Base-by-base conservation (phyloP, 92 coral and sea anemone species). In the Meandrina meandrites region DNA sequence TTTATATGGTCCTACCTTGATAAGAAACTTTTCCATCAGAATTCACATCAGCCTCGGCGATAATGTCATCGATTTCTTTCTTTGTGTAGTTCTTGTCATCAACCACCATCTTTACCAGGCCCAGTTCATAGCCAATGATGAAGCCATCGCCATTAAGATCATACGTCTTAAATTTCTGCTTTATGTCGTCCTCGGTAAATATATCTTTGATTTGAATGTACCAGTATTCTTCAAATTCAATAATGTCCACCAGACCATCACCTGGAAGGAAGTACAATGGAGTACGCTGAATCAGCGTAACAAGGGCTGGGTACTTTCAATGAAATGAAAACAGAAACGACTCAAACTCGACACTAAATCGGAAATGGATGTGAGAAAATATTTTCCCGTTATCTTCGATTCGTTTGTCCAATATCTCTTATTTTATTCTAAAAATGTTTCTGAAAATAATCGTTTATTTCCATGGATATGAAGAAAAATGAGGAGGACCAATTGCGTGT, bases 1-100 rank as follows among this genome's bases (percentile, higher is more conserved):
- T 27, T 21, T 9, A 85, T 5, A 71, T 34, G 45, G 11, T 42
- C 58, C 32, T 82, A 94, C 94, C 97, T 78, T 87, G 92, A 70
- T 84, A 92, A 47, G 92, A 92, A 68, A 94, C 90, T 88, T 91
- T 94, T 19, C 94, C 94, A 75, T 94, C 97, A 4, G 89, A 50
- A 58, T 94, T 85, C 32, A 79, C 87, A 68, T 94, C 97, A 15
- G 93, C 97, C 17, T 66, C 79, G 4, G 70, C 66, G 78, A 92
- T 92, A 92, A 91, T 91, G 19, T 83, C 92, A 42, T 90, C 82
- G 16, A 94, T 90, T 91, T 90, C 87, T 30, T 92, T 72, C 15
- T 87, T 81, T 28, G 90, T 71, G 37, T 60, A 78, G 35, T 8
- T 81, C n/a, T 88, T 88, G 28, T 93, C 90, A 34, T 81, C 91